These are phyloP conservation scores for Aspidiotus destructor DNA, from an alignment of 2,888 invertebrate species.

Conservation along the genomic window DNA sequence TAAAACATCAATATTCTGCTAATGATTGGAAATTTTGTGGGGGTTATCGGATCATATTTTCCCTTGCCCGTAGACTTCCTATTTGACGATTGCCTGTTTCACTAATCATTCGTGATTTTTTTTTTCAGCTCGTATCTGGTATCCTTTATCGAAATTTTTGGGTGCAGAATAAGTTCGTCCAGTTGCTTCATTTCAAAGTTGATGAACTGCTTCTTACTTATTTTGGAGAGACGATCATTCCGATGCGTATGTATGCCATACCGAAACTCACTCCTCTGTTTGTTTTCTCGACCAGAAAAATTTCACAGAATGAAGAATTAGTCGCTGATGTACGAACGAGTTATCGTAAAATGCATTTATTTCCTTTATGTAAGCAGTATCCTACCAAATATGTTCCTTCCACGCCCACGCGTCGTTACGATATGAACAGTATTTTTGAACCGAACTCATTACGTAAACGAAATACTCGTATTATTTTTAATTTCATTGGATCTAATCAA, in stretches of 20 bases:
- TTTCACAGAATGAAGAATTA: slow-evolving; percentile 7
- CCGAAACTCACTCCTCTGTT: neutral
- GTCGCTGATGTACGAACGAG: slow-evolving; percentile 6
- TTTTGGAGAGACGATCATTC: slow-evolving; percentile 13
- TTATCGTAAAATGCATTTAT: slow-evolving; percentile 20
- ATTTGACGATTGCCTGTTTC: too few relatives aligned
- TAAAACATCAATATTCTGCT: neutral
- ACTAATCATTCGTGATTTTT: neutral
- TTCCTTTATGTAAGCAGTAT: slow-evolving; percentile 5
- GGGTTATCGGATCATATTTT: too few relatives aligned
- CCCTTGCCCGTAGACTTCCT: too few relatives aligned
- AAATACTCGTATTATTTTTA: slow-evolving; percentile 13
- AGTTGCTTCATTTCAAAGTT: slow-evolving; percentile 12
- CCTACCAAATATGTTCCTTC: neutral
- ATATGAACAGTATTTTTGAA: slow-evolving; percentile 14
- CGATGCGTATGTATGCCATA: slow-evolving; percentile 14
- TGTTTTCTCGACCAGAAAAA: neutral
- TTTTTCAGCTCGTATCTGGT: slow-evolving; percentile 19
- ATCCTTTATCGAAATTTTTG: slow-evolving; percentile 24
- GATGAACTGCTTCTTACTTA: slow-evolving; percentile 11
- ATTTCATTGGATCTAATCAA: slow-evolving; percentile 28
- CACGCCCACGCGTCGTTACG: neutral
- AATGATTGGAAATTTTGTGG: too few relatives aligned
- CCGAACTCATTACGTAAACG: neutral
- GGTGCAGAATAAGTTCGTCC: slow-evolving; percentile 6